A percentile compares a stretch with the other conserved stretches of the same genome.
phyloP scores from a whole-genome alignment of 1,140 invertebrate genomes.

The Bemisia tabaci region DNA sequence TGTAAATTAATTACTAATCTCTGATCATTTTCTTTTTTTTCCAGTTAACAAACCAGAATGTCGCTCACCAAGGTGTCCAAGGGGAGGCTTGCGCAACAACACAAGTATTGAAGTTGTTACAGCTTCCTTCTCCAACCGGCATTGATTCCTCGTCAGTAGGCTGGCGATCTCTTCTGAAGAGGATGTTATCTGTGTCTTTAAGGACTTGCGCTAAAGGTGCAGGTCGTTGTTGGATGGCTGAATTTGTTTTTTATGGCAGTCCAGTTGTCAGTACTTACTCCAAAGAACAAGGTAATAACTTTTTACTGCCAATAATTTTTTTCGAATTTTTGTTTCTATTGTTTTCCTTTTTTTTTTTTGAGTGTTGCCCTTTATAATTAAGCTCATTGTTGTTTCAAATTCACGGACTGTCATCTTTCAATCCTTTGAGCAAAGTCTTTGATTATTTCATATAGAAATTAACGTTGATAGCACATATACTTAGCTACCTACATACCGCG shows the following conservation, averaged over 20 bases:
- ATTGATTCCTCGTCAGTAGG: slow-evolving; percentile 31
- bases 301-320: no score
- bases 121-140: slow-evolving; percentile 50
- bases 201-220: slow-evolving; percentile 60
- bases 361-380: no score
- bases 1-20: slow-evolving; percentile 32
- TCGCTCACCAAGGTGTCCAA: slow-evolving; percentile 81
- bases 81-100: slow-evolving; percentile 80
- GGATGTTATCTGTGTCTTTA: slow-evolving; percentile 73
- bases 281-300: slow-evolving; percentile 61
- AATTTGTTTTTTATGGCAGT: slow-evolving; percentile 78
- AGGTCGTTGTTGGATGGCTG: slow-evolving; percentile 59
- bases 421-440: no score
- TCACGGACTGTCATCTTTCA: no score
- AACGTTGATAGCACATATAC: no score
- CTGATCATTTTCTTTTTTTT: no score
- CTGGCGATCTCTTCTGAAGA: slow-evolving; percentile 50
- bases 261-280: slow-evolving; percentile 63
- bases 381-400: no score
- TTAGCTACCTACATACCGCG: no score
- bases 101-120: slow-evolving; percentile 63
- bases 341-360: slow-evolving; percentile 12
- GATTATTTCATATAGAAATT: no score
- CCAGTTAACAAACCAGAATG: slow-evolving; percentile 59
- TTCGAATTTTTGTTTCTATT: slow-evolving; percentile 5